Conservation (phyloP, 2,888 invertebrate genomes). For the Pharmacophagus antenor region DNA sequence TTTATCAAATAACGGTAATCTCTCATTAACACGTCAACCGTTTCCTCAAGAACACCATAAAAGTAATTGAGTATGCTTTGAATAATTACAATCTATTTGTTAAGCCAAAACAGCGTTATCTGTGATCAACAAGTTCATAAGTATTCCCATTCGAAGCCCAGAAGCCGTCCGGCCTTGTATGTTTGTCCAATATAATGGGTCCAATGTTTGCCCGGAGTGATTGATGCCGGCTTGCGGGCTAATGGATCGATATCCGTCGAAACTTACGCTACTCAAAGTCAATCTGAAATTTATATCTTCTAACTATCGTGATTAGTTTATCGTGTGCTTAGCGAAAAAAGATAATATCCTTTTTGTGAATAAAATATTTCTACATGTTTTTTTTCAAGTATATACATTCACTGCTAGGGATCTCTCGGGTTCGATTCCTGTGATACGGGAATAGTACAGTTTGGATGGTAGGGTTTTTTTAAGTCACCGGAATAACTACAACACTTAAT, state of each 20-base stretch:
- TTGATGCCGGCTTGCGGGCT: conserved; percentile 58
- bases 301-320: conserved; percentile 8
- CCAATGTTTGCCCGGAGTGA: conserved; percentile 64
- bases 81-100: conserved; percentile 4
- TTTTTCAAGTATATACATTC: too few species aligned
- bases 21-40: too few species aligned
- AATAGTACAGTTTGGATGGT: too few species aligned
- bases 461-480: too few species aligned
- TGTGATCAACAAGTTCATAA: conserved; percentile 48
- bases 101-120: conserved; percentile 14
- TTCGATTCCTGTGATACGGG: too few species aligned
- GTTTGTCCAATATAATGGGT: conserved; percentile 69
- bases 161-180: conserved; percentile 45
- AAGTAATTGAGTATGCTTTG: background rate
- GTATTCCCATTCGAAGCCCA: conserved; percentile 50
- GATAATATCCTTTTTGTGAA: background rate
- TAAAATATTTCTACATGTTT: background rate
- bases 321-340: conserved; percentile 32
- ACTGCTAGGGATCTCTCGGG: too few species aligned
- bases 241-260: conserved; percentile 62
- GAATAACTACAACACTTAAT: too few species aligned
- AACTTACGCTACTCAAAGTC: conserved; percentile 30
- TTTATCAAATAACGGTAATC: too few species aligned
- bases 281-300: conserved; percentile 16
- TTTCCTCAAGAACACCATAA: too few species aligned